These are phyloP conservation scores for Frieseomelitta varia DNA, from an alignment of 1,140 invertebrate species.

Conservation along the genomic window DNA sequence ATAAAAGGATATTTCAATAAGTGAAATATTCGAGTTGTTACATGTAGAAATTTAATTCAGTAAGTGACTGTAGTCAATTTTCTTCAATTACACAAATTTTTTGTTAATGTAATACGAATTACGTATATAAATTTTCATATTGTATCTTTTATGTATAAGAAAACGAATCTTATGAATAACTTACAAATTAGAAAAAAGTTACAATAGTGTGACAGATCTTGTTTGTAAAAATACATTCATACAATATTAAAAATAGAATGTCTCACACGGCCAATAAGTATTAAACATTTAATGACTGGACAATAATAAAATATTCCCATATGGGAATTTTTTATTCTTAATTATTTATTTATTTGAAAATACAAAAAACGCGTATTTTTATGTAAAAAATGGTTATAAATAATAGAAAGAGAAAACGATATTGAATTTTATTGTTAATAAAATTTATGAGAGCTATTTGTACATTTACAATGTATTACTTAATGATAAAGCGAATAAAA, in stretches of 20 bases:
- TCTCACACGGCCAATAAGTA: not conserved
- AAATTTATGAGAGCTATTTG: not conserved
- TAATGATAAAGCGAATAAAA: conserved; percentile 2
- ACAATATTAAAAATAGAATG: not conserved
- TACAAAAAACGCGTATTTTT: not conserved
- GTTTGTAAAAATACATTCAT: not conserved
- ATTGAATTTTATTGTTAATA: not conserved
- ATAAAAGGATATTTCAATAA: not conserved
- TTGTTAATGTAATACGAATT: not conserved
- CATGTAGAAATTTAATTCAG: not conserved
- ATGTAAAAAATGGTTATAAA: not conserved
- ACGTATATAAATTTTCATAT: not conserved
- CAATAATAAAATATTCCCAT: not conserved
- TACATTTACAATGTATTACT: not conserved
- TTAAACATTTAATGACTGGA: not conserved
- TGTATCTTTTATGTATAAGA: not conserved
- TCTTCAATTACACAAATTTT: not conserved
- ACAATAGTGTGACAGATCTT: not conserved
- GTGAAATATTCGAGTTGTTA: not conserved
- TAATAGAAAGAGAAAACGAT: not conserved
- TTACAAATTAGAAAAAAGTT: not conserved
- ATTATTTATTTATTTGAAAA: not conserved
- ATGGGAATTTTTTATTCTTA: not conserved
- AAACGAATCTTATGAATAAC: not conserved
- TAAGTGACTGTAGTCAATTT: not conserved